phyloP scores from a whole-genome alignment of 2,797 vertebrate genomes.

The Phataginus tetradactyla region DNA sequence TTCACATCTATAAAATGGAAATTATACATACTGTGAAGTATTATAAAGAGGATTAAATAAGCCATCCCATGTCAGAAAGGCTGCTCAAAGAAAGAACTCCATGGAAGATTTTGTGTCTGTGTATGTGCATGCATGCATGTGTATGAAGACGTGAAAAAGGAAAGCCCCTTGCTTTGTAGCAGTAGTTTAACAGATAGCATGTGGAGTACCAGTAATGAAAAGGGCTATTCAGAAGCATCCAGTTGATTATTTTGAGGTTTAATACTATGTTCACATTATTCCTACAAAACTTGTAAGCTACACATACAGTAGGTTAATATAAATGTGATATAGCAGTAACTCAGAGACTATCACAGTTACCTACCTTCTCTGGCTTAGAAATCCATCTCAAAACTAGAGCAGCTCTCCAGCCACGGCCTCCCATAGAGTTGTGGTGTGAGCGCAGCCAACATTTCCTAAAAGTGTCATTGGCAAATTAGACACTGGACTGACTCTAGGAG shows the following conservation, averaged over 20 bases:
- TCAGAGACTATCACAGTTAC: neutral
- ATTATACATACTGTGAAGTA: neutral
- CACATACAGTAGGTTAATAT: neutral
- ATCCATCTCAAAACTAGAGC: neutral
- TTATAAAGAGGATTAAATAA: neutral
- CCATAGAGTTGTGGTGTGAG: accelerated
- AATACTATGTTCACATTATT: neutral
- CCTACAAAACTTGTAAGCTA: neutral
- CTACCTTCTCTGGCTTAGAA: neutral
- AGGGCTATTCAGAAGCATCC: neutral
- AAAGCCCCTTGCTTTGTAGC: neutral
- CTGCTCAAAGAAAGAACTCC: neutral
- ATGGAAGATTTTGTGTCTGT: accelerated
- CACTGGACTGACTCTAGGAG: neutral
- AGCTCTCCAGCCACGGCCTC: neutral
- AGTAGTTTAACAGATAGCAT: neutral
- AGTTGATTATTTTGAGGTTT: neutral
- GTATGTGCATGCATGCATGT: accelerated
- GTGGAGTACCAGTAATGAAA: neutral
- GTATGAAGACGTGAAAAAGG: neutral
- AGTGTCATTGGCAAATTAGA: accelerated
- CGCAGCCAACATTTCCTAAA: accelerated
- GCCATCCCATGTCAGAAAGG: neutral
- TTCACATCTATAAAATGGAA: neutral
- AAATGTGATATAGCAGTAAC: neutral